A percentile compares a stretch with the other conserved stretches of the same genome.
These are phyloP conservation scores for Hydractinia echinata DNA, from an alignment of 30 jellyfish, hydroid and myxozoan species.

Conservation along the genomic window DNA sequence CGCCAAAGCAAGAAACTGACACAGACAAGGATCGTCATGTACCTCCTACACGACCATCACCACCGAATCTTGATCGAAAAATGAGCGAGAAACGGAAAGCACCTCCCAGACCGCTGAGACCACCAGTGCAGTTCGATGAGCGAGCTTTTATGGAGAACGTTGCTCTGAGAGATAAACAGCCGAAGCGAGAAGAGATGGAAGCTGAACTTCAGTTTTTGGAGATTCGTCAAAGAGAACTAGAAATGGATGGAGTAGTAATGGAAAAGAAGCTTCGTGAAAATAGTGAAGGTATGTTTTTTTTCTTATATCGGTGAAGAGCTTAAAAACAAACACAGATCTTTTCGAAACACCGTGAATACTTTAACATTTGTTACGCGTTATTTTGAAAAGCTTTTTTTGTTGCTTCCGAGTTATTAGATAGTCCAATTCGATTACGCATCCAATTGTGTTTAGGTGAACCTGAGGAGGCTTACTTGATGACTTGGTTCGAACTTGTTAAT, in stretches of 20 bases:
- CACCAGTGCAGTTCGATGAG: slow-evolving; percentile 19
- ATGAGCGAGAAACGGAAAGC: slow-evolving; percentile 23
- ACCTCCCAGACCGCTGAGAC: slow-evolving; percentile 25
- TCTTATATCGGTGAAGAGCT: neutral
- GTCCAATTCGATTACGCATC: too few species aligned
- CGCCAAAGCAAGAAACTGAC: too few species aligned
- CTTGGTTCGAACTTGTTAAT: slow-evolving; percentile 85
- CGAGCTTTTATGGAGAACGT: neutral
- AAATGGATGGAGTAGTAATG: slow-evolving; percentile 78
- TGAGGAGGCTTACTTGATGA: slow-evolving; percentile 78
- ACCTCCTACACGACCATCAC: too few species aligned
- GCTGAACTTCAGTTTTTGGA: slow-evolving; percentile 56
- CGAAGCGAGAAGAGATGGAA: slow-evolving; percentile 62
- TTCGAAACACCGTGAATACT: too few species aligned
- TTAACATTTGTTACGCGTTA: too few species aligned
- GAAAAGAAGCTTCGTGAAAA: slow-evolving; percentile 78
- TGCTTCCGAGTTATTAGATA: too few species aligned
- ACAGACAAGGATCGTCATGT: too few species aligned
- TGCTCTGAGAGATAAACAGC: slow-evolving; percentile 44
- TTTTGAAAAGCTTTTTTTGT: too few species aligned
- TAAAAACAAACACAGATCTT: too few species aligned
- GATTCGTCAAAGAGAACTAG: slow-evolving; percentile 60
- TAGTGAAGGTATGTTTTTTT: slow-evolving; percentile 49
- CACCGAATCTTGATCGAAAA: too few species aligned
- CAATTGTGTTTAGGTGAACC: slow-evolving; percentile 70